phyloP scores from a whole-genome alignment of 2,888 invertebrate species.

The Stenolophus ochropezus region DNA sequence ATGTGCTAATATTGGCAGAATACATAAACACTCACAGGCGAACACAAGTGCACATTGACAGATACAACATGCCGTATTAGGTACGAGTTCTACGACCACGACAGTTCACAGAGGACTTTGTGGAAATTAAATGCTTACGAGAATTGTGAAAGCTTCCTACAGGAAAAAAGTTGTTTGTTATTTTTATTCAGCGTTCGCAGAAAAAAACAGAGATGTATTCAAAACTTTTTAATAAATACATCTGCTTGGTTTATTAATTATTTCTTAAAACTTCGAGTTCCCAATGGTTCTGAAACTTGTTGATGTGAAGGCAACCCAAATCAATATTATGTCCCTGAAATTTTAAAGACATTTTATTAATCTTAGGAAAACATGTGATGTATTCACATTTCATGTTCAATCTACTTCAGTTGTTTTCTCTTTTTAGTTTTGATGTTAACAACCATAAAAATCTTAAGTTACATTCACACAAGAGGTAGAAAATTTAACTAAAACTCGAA shows the following conservation, averaged over 20 bases:
- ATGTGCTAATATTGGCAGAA: neutral
- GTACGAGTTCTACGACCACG: neutral
- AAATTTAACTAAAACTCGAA: too few species aligned
- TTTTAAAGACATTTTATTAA: too few species aligned
- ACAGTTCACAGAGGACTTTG: neutral
- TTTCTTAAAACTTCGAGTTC: neutral
- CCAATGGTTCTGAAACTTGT: neutral
- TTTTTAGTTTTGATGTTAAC: too few species aligned
- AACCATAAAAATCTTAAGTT: too few species aligned
- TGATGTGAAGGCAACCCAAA: neutral
- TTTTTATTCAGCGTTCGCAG: neutral
- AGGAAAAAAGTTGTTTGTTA: neutral
- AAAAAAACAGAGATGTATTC: neutral
- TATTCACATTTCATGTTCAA: neutral
- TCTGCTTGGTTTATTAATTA: too few species aligned
- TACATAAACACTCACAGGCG: neutral
- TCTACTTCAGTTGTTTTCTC: neutral
- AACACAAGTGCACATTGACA: neutral
- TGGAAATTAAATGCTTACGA: neutral
- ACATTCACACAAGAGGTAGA: too few species aligned
- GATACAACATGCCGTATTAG: neutral
- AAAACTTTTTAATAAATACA: too few species aligned
- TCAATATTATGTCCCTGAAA: neutral
- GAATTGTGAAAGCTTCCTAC: neutral
- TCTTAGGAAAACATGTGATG: neutral